phyloP scores from a whole-genome alignment of 2,797 vertebrate genomes.

The Tapirus indicus region DNA sequence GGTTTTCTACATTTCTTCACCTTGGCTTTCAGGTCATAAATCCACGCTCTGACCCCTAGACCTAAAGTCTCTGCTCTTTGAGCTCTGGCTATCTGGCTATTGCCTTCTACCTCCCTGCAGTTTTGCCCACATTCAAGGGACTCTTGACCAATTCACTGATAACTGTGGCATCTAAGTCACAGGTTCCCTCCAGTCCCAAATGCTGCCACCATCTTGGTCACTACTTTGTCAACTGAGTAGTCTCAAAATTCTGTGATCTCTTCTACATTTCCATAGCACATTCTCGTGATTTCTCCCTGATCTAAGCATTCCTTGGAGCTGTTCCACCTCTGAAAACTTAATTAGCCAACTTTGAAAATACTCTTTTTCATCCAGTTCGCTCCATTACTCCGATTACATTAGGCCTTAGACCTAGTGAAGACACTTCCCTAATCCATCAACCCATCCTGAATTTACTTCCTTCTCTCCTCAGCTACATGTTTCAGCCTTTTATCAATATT shows the following conservation, averaged over 20 bases:
- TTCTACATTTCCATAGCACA: background rate
- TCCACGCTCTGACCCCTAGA: background rate
- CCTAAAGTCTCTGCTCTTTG: background rate
- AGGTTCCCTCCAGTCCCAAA: background rate
- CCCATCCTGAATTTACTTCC: background rate
- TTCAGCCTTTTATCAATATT: background rate
- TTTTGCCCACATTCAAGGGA: background rate
- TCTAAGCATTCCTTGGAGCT: background rate
- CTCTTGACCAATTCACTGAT: background rate
- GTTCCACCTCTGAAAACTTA: background rate
- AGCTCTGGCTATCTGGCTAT: background rate
- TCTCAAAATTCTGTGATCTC: background rate
- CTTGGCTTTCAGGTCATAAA: background rate
- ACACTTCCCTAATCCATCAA: background rate
- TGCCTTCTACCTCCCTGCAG: background rate
- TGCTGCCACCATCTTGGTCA: background rate
- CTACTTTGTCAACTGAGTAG: background rate
- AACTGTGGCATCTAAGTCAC: background rate
- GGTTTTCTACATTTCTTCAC: background rate
- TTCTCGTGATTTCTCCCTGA: background rate
- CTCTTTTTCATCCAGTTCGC: background rate
- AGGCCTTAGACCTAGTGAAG: background rate
- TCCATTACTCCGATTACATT: background rate
- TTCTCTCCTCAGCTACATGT: background rate
- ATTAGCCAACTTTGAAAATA: background rate